Conservation (phyloP, 2,888 invertebrate genomes). For the Scrobipalpa atriplicella region DNA sequence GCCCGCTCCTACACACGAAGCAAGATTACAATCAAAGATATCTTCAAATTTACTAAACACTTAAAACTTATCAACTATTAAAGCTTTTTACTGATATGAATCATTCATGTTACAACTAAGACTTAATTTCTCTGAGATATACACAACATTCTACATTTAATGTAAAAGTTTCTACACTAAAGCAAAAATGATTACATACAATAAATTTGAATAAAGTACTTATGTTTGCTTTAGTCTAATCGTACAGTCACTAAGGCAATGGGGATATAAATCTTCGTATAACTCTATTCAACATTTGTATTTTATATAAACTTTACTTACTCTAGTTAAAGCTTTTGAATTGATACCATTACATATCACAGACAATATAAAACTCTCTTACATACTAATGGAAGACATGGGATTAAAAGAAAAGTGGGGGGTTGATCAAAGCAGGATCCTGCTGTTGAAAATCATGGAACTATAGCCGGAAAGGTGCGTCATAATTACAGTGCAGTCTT, state of each 20-base stretch:
- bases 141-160: constrained; percentile 30
- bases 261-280: constrained; percentile 16
- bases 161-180: neutral
- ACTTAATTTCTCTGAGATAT: constrained; percentile 29
- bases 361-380: constrained; percentile 58
- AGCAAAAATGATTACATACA: neutral
- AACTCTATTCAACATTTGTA: constrained; percentile 18
- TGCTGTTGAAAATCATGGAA: constrained; percentile 51
- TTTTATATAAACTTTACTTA: constrained; percentile 27
- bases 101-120: constrained; percentile 36
- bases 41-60: constrained; percentile 27
- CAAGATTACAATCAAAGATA: constrained; percentile 39
- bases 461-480: constrained; percentile 65
- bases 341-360: constrained; percentile 67
- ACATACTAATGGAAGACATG: constrained; percentile 74
- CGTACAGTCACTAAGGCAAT: constrained; percentile 27
- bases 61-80: constrained; percentile 56
- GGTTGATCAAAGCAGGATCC: constrained; percentile 38
- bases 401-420: constrained; percentile 51
- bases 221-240: neutral
- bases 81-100: constrained; percentile 58
- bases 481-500: constrained; percentile 76
- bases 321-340: constrained; percentile 71
- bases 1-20: constrained; percentile 59
- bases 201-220: neutral